phyloP scores from a whole-genome alignment of 2,888 invertebrate genomes.

The Synanthedon formicaeformis region DNA sequence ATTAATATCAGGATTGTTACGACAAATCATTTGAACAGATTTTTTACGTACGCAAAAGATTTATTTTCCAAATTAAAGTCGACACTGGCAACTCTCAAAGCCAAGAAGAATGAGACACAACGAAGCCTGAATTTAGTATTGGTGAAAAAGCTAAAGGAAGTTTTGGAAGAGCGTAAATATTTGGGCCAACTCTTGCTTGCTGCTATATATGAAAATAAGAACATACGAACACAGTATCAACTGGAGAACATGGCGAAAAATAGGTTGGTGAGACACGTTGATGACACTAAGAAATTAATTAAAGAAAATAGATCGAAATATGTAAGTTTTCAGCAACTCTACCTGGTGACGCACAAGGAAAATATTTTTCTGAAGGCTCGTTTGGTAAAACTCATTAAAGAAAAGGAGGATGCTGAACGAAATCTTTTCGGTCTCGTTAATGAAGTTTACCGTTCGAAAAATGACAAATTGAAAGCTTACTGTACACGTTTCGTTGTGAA shows the following conservation, averaged over 20 bases:
- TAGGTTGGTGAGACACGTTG: slow-evolving; percentile 32
- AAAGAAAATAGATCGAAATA: slow-evolving; percentile 40
- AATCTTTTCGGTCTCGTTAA: slow-evolving; percentile 39
- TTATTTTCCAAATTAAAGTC: slow-evolving; percentile 1
- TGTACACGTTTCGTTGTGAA: slow-evolving; percentile 45
- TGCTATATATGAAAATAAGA: slow-evolving; percentile 48
- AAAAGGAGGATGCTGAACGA: slow-evolving; percentile 39
- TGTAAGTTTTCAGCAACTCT: slow-evolving; percentile 45
- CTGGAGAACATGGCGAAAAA: slow-evolving; percentile 40
- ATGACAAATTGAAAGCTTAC: slow-evolving; percentile 37
- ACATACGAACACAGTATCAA: slow-evolving; percentile 36
- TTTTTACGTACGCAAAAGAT: slow-evolving; percentile 12
- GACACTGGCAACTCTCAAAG: background rate
- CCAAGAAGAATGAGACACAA: slow-evolving; percentile 2
- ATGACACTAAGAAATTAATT: slow-evolving; percentile 35
- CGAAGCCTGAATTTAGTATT: slow-evolving; percentile 23
- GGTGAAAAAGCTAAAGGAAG: slow-evolving; percentile 36
- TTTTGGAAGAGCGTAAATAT: slow-evolving; percentile 36
- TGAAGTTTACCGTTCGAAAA: slow-evolving; percentile 40
- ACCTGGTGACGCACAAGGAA: slow-evolving; percentile 45
- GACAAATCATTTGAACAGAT: background rate
- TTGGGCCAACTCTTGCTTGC: slow-evolving; percentile 34
- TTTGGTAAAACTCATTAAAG: slow-evolving; percentile 31
- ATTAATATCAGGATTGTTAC: slow-evolving; percentile 9
- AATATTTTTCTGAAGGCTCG: slow-evolving; percentile 42